phyloP scores from a whole-genome alignment of 2,888 invertebrate genomes.

The Leuctra nigra region DNA sequence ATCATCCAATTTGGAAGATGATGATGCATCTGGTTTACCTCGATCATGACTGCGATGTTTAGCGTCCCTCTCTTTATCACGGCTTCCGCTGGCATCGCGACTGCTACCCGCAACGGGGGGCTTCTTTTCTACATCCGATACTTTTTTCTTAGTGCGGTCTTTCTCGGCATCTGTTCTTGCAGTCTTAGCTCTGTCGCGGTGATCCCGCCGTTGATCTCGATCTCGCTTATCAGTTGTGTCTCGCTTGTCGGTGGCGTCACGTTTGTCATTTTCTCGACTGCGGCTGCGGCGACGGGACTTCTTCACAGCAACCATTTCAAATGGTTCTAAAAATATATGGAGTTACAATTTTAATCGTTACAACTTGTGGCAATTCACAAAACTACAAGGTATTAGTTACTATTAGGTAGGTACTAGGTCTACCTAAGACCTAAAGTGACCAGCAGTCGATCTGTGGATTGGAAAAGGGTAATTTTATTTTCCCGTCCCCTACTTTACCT shows the following conservation, averaged over 20 bases:
- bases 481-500: too few relatives aligned
- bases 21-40: neutral
- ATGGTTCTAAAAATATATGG: too few relatives aligned
- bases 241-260: too few relatives aligned
- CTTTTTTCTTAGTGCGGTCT: slow-evolving; percentile 33
- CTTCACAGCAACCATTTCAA: slow-evolving; percentile 46
- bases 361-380: too few relatives aligned
- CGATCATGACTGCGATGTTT: slow-evolving; percentile 18
- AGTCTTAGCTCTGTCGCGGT: slow-evolving; percentile 34
- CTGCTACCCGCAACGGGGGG: slow-evolving; percentile 31
- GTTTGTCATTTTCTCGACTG: slow-evolving; percentile 30
- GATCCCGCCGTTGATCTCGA: slow-evolving; percentile 27
- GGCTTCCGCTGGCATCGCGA: slow-evolving; percentile 32
- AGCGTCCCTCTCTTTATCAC: neutral
- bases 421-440: too few relatives aligned
- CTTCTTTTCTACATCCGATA: slow-evolving; percentile 25
- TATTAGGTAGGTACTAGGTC: too few relatives aligned
- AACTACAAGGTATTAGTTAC: too few relatives aligned
- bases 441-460: too few relatives aligned
- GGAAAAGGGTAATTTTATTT: too few relatives aligned
- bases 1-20: slow-evolving; percentile 35
- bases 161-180: slow-evolving; percentile 37
- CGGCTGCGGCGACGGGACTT: slow-evolving; percentile 36
- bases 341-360: too few relatives aligned
- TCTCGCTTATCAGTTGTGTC: too few relatives aligned